phyloP scores from a whole-genome alignment of 2,113 vertebrate genomes.

The Tympanuchus pallidicinctus region DNA sequence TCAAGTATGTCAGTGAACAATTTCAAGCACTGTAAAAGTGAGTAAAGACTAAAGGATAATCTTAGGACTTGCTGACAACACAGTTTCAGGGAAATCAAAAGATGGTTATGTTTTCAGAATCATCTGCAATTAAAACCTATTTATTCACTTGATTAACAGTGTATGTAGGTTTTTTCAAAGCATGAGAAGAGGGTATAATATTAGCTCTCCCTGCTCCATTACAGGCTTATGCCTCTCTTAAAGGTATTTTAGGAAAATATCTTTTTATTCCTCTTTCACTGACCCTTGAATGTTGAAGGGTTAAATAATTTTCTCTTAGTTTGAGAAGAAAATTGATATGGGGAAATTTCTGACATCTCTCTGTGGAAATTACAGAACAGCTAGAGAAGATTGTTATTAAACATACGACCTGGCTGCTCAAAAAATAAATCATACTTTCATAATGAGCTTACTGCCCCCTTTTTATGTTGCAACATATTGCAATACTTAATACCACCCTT shows the following conservation, averaged over 20 bases:
- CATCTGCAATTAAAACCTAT: neutral
- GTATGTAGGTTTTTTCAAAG: neutral
- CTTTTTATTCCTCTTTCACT: neutral
- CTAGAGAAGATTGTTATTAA: neutral
- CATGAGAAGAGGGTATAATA: neutral
- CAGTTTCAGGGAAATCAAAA: neutral
- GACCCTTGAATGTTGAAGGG: slow-evolving; percentile 6
- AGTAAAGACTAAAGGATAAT: neutral
- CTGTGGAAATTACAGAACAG: slow-evolving; percentile 9
- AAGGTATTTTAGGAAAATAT: neutral
- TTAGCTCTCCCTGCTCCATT: neutral
- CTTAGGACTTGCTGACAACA: neutral
- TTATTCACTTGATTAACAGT: neutral
- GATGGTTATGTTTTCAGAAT: neutral
- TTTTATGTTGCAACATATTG: slow-evolving; percentile 17
- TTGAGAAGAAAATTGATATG: slow-evolving; percentile 37
- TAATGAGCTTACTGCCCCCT: slow-evolving; percentile 34
- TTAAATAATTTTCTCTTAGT: slow-evolving; percentile 29
- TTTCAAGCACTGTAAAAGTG: neutral
- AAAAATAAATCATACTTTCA: neutral
- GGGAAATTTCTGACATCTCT: neutral
- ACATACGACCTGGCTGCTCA: neutral
- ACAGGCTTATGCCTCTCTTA: neutral
- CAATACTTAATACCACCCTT: neutral
- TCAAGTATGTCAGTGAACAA: neutral